Conservation (phyloP, 2,113 vertebrate species). For the Chionomys nivalis region DNA sequence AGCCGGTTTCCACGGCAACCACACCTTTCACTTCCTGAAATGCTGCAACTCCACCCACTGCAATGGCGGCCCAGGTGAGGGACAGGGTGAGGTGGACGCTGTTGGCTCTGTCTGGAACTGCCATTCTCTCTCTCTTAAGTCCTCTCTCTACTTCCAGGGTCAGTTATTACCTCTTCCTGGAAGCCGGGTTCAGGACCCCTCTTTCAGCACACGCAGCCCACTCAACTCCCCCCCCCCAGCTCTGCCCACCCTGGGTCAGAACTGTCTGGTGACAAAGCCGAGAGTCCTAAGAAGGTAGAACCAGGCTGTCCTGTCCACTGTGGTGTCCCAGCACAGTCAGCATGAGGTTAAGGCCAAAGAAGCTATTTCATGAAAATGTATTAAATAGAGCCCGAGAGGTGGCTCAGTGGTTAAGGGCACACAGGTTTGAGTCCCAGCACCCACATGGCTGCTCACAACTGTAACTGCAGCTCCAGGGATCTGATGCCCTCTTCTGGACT, state of each 20-base stretch:
- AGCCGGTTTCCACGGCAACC: slow-evolving; percentile 66
- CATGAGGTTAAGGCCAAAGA: not conserved
- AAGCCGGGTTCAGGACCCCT: not conserved
- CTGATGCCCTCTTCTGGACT: not conserved
- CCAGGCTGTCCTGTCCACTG: not conserved
- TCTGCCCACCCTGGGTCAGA: not conserved
- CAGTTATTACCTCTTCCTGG: not conserved
- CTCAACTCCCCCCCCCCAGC: too few relatives aligned
- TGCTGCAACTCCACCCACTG: slow-evolving; percentile 75
- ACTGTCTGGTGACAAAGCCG: not conserved
- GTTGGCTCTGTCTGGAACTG: not conserved
- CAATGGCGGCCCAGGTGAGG: slow-evolving; percentile 71
- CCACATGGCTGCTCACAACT: not conserved
- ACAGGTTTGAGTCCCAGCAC: not conserved
- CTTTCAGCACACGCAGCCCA: not conserved
- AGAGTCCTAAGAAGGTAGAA: not conserved
- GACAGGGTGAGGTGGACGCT: too few relatives aligned
- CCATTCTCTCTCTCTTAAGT: not conserved
- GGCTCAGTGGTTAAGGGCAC: not conserved
- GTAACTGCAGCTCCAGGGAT: not conserved
- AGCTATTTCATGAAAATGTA: not conserved
- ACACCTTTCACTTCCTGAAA: slow-evolving; percentile 70
- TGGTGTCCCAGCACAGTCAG: not conserved
- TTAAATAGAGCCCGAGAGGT: not conserved
- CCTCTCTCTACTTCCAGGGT: not conserved